Base-by-base conservation (phyloP, 2,113 vertebrate genomes). In the Taxidea taxus region DNA sequence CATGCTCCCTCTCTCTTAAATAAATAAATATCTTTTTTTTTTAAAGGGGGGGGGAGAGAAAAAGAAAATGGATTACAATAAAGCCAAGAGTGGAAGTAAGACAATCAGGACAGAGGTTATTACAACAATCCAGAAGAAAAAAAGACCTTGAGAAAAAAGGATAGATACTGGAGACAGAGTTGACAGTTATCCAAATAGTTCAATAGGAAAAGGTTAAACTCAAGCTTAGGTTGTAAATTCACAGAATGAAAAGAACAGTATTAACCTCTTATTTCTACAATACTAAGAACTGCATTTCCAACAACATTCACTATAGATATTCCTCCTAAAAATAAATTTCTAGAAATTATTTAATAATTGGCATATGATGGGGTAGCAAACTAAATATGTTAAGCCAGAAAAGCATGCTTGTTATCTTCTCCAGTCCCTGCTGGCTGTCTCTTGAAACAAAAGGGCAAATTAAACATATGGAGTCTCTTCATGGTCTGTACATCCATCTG, bases 401-500 rank as follows among this genome's bases (percentile, higher is more conserved):
- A 97, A 85, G 68, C 82, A 95, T 54, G 54, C 62, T 44, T 75
- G 75, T 3, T 95, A 78, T 80, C 94, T 93, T 83, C 68, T 91
- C 68, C 47, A 91, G n/a, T 84, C 42, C 64, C 39, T 56, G 54
- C 12, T 95, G 60, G 12, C 16, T 90, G 47, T 37, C 74, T 83
- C 34, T 16, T 64, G 11, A 97, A 97, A 96, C 54, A 93, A 88
- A 97, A 96, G 51, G 68, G 60, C 68, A 93, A 91, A 95, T 31
- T 90, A 88, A 90, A 90, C 72, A 83, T 39, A 82, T 42, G 58
- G 68, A 87, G n/a, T 88, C 54, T 51, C 86, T 51, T 90, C 23
- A 83, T 62, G 39, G 77, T 96, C 54, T 91, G 25, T 74, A 49
- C 83, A 77, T 75, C 90, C 86, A 93, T 85, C 54, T 95, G 92